A percentile compares a stretch with the other conserved stretches of the same genome.
phyloP scores from a whole-genome alignment of 2,888 invertebrate genomes.

The Falcaria lacertinaria region DNA sequence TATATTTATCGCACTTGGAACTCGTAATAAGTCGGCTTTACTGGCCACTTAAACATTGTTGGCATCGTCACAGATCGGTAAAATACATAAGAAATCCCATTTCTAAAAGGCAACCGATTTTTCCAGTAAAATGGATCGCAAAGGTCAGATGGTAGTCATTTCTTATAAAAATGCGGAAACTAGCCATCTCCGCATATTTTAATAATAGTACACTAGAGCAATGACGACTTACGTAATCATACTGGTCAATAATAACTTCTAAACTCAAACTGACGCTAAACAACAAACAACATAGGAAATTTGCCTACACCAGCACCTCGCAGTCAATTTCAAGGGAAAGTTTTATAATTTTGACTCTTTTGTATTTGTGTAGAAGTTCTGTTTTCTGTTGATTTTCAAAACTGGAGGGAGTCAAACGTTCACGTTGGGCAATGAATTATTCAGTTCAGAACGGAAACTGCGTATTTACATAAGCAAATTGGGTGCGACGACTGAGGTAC shows the following conservation, averaged over 20 bases:
- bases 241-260: slow-evolving; percentile 27
- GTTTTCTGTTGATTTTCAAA: slow-evolving; percentile 70
- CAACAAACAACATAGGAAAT: slow-evolving; percentile 28
- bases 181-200: too few relatives aligned
- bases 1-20: too few relatives aligned
- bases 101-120: too few relatives aligned
- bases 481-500: slow-evolving; percentile 58
- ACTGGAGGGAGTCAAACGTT: slow-evolving; percentile 64
- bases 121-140: too few relatives aligned
- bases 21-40: too few relatives aligned
- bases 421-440: slow-evolving; percentile 69
- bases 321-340: slow-evolving; percentile 16
- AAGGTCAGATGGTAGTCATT: too few relatives aligned
- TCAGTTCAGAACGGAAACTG: slow-evolving; percentile 73
- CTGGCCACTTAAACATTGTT: too few relatives aligned
- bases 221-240: too few relatives aligned
- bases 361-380: slow-evolving; percentile 52
- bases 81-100: too few relatives aligned
- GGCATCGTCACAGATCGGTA: too few relatives aligned
- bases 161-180: too few relatives aligned
- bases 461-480: slow-evolving; percentile 79
- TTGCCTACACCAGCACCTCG: slow-evolving; percentile 10
- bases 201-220: too few relatives aligned
- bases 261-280: slow-evolving; percentile 28
- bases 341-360: slow-evolving; percentile 54